A percentile compares a stretch with the other conserved stretches of the same genome.
Conservation (phyloP, 2,888 invertebrate genomes). For the Tetramorium bicarinatum region DNA sequence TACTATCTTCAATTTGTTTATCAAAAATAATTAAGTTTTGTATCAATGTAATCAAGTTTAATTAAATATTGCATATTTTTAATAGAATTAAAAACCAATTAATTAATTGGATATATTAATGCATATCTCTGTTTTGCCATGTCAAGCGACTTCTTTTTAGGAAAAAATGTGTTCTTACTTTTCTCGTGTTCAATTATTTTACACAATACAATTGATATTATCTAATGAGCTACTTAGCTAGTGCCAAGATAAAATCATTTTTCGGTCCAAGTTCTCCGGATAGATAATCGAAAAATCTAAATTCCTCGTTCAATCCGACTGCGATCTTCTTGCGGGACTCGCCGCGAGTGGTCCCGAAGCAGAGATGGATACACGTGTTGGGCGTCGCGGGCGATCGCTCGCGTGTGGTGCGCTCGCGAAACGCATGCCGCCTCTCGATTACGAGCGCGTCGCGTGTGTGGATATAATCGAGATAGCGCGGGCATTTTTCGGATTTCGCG, state of each 20-base stretch:
- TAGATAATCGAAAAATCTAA: slow-evolving; percentile 20
- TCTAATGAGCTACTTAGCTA: background rate
- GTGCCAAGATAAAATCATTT: background rate
- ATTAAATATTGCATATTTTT: background rate
- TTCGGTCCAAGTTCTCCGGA: background rate
- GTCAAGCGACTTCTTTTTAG: background rate
- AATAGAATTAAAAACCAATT: too few species aligned
- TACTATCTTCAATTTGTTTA: background rate
- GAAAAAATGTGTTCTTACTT: background rate
- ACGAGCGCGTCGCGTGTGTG: slow-evolving; percentile 56
- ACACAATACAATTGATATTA: background rate
- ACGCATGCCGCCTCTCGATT: slow-evolving; percentile 37
- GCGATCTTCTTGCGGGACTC: slow-evolving; percentile 15
- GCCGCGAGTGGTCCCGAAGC: background rate
- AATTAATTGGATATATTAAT: too few species aligned
- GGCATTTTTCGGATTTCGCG: slow-evolving; percentile 60
- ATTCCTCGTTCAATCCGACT: slow-evolving; percentile 31
- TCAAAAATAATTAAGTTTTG: background rate
- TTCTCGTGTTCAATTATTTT: background rate
- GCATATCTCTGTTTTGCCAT: too few species aligned
- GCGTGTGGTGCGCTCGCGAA: slow-evolving; percentile 10
- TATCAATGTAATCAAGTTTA: background rate
- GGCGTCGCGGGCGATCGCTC: slow-evolving; percentile 48
- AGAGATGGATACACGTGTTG: slow-evolving; percentile 62
- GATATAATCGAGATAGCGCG: slow-evolving; percentile 54